A percentile compares a stretch with the other conserved stretches of the same genome.
phyloP scores from a whole-genome alignment of 2,113 vertebrate genomes.

The Enhydra lutris region DNA sequence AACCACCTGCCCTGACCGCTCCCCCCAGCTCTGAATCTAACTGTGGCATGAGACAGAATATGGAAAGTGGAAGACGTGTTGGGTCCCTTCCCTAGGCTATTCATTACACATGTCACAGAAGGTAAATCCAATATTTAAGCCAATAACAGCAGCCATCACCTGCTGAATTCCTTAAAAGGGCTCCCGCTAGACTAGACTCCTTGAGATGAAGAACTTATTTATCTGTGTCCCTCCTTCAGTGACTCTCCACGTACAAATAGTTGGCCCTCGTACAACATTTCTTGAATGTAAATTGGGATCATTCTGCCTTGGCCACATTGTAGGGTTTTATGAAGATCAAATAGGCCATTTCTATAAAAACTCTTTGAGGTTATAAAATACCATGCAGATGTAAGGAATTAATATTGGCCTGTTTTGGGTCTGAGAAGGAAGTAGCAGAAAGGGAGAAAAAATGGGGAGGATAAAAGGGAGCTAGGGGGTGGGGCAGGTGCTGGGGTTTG shows the following conservation, averaged over 20 bases:
- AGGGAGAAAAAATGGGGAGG: background rate
- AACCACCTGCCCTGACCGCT: background rate
- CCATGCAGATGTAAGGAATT: background rate
- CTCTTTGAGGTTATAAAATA: background rate
- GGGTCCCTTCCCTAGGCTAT: background rate
- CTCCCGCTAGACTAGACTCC: background rate
- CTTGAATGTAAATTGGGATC: background rate
- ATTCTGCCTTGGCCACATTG: background rate
- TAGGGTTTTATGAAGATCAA: background rate
- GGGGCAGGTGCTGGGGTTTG: background rate
- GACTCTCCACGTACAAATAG: background rate
- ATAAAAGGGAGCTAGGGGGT: background rate
- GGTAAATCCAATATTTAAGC: background rate
- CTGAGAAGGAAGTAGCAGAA: constrained; percentile 20
- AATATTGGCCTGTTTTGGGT: background rate
- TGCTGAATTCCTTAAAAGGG: background rate
- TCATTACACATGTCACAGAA: background rate
- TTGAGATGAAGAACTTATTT: background rate
- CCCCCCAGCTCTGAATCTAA: background rate
- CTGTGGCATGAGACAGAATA: background rate
- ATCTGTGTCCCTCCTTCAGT: background rate
- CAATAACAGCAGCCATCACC: background rate
- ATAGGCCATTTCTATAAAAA: background rate
- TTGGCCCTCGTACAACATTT: background rate
- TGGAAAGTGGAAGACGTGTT: background rate